Conservation (phyloP, 2,797 vertebrate genomes). For the Ataeniobius toweri region DNA sequence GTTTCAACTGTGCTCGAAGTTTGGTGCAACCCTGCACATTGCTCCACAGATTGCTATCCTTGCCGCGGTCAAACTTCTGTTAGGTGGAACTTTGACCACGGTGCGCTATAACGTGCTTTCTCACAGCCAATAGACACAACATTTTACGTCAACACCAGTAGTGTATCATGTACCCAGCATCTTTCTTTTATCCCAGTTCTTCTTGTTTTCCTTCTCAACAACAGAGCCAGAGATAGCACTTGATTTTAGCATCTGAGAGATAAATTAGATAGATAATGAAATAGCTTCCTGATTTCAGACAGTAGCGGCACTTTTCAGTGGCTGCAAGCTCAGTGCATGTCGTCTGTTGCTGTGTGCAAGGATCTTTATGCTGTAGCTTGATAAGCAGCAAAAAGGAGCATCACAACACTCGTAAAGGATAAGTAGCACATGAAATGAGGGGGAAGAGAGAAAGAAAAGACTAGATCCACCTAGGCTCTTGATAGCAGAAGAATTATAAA, state of each 20-base stretch:
- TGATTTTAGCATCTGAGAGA: neutral
- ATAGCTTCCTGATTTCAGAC: too few relatives aligned
- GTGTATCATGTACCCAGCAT: neutral
- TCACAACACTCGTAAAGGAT: neutral
- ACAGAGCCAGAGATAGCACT: neutral
- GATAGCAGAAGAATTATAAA: neutral
- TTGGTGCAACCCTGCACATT: too few relatives aligned
- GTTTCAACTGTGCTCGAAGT: too few relatives aligned
- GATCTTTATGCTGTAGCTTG: neutral
- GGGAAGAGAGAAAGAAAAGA: neutral
- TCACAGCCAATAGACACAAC: neutral
- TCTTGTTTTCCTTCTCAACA: neutral
- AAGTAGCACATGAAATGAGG: neutral
- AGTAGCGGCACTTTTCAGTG: too few relatives aligned
- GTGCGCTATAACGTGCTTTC: neutral
- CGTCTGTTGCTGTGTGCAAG: neutral
- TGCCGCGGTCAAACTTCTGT: neutral
- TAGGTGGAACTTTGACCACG: neutral
- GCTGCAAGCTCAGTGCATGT: neutral
- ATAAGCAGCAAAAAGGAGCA: neutral
- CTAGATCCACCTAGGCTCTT: neutral
- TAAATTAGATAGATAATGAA: neutral
- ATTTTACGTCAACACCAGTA: neutral
- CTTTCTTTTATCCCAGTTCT: neutral
- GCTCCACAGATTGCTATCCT: neutral